Evolutionary conservation across 1,140 invertebrate species (phyloP), one percentile per base, ranked within the genome.

Genomic region (Brachionus asplanchnoidis): DNA sequence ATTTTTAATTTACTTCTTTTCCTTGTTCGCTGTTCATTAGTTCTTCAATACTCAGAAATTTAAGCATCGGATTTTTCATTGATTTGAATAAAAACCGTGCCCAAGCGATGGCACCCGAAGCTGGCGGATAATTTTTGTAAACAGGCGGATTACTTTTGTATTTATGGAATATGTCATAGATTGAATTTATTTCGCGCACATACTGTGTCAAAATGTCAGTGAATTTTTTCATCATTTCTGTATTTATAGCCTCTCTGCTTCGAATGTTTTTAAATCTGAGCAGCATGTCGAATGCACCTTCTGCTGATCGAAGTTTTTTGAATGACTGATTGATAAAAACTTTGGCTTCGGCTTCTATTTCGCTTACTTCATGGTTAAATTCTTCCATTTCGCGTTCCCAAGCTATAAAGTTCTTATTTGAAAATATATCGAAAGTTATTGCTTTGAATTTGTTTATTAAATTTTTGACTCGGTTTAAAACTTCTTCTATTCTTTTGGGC

Each of bases 271-370:
- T 92, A 85, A 96, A 94, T 88, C 94, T 95, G 12, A 94, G 88
- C 0, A 97, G 90, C 87, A 95, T 92, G 50, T 93, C 91, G 44
- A 96, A 90, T 0, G 94, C 94, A 68, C 93, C 92, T 88, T 95
- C 93, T 0, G 95, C 93, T 36, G 92, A 94, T 60, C 93, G 93
- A 40, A 95, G 90, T 85, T 92, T 92, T 79, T 92, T 92, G 87
- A 97, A 96, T 85, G 94, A 94, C 86, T 94, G 92, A 88, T 96
- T 94, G 68, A 96, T 95, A 85, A 95, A 95, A 84, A 91, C 92
- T 86, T 93, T 93, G 0, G 94, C 94, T 87, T 95, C 93, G n/a
- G 92, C 91, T 88, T 97, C 95, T 3, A 96, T 91, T 85, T 91
- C 90, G 6, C 89, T 87, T 0, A 95, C 93, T 87, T 95, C 93